These are phyloP conservation scores for Megastigmus dorsalis DNA, from an alignment of 2,888 invertebrate species.

Conservation along the genomic window DNA sequence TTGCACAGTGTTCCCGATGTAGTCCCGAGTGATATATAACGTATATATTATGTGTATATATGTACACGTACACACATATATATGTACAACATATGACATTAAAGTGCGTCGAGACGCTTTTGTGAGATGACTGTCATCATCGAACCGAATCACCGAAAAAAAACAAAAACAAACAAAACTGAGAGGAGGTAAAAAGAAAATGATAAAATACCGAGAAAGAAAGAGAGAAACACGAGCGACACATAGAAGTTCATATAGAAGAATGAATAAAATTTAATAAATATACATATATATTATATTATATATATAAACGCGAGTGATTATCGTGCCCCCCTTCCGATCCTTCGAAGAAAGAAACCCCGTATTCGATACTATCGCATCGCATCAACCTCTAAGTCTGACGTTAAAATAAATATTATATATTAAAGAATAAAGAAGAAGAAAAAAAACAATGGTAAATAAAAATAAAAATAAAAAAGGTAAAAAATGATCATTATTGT, in stretches of 20 bases:
- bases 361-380: conserved; percentile 53
- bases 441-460: conserved; percentile 14
- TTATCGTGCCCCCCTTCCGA: conserved; percentile 53
- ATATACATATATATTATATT: conserved; percentile 42
- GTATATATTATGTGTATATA: no score
- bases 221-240: conserved; percentile 5
- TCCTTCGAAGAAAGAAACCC: conserved; percentile 45
- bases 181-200: background rate
- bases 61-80: background rate
- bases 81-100: background rate
- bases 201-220: background rate
- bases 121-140: conserved; percentile 27
- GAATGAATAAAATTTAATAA: conserved; percentile 38
- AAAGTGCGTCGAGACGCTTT: conserved; percentile 1
- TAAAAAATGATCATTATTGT: conserved; percentile 47
- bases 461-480: conserved; percentile 31
- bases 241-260: background rate
- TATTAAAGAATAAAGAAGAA: conserved; percentile 45
- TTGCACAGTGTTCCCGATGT: conserved; percentile 46
- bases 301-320: conserved; percentile 46
- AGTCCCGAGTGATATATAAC: conserved; percentile 43
- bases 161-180: background rate
- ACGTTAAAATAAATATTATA: conserved; percentile 51
- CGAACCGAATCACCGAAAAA: conserved; percentile 32
- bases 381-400: conserved; percentile 54